Conservation (phyloP, 2,888 invertebrate species). For the Rugalucina vietnamica region DNA sequence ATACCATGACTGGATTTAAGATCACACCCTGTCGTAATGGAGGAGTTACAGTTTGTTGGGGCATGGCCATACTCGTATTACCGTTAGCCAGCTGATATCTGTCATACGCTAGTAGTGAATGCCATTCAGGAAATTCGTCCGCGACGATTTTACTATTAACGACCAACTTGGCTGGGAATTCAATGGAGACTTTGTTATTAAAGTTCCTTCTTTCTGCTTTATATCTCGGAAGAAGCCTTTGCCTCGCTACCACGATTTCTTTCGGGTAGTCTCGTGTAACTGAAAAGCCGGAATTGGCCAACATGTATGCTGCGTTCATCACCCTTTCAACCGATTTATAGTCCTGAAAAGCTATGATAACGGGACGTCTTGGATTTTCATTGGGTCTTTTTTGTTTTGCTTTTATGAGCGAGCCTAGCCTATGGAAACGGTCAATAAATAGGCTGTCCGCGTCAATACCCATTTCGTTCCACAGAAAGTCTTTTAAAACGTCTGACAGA, state of each 20-base stretch:
- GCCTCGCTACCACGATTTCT: background rate
- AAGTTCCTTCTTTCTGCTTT: background rate
- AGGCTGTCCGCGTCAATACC: background rate
- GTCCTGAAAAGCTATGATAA: background rate
- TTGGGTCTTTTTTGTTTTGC: too few relatives aligned
- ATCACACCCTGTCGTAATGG: too few relatives aligned
- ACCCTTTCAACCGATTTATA: background rate
- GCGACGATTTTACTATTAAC: background rate
- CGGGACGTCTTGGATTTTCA: background rate
- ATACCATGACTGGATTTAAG: too few relatives aligned
- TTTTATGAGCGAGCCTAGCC: background rate
- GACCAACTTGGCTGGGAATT: background rate
- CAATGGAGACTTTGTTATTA: background rate
- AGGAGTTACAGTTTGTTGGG: too few relatives aligned
- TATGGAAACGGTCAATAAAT: background rate
- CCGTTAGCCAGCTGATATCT: background rate
- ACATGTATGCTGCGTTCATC: background rate
- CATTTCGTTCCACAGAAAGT: background rate
- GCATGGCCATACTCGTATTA: too few relatives aligned
- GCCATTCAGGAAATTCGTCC: background rate
- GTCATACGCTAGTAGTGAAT: background rate
- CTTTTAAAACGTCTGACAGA: background rate
- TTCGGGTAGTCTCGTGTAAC: background rate
- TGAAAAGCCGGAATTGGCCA: background rate
- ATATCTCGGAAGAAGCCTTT: background rate